Conservation (phyloP, 2,797 vertebrate species). For the Gymnodraco acuticeps region DNA sequence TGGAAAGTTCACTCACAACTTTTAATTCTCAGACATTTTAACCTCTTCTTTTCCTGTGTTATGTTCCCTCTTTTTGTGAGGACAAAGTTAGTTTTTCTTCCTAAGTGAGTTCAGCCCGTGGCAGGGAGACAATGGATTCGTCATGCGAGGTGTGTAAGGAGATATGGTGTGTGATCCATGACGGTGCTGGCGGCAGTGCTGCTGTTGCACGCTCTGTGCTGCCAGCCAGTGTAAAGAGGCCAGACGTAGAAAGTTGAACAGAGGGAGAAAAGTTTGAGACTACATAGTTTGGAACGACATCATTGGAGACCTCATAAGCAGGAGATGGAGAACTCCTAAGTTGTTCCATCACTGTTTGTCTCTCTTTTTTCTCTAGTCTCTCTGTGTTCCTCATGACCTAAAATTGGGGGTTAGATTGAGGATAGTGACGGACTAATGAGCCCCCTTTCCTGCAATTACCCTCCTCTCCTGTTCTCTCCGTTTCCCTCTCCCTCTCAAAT, state of each 20-base stretch:
- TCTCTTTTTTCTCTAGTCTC: slow-evolving; percentile 21
- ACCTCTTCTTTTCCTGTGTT: slow-evolving; percentile 16
- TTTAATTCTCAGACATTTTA: slow-evolving; percentile 14
- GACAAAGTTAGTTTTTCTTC: slow-evolving; percentile 51
- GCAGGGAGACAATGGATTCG: slow-evolving; percentile 61
- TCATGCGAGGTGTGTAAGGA: slow-evolving; percentile 74
- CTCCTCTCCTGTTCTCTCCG: slow-evolving; percentile 51
- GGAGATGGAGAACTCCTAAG: slow-evolving; percentile 47
- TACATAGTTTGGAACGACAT: slow-evolving; percentile 44
- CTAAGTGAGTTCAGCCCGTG: slow-evolving; percentile 58
- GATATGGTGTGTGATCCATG: slow-evolving; percentile 75
- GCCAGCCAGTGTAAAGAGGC: slow-evolving; percentile 61
- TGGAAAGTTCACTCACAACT: slow-evolving; percentile 25
- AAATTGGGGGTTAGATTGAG: slow-evolving; percentile 77
- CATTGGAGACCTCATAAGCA: slow-evolving; percentile 36
- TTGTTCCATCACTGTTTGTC: slow-evolving; percentile 46
- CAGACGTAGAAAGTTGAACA: slow-evolving; percentile 65
- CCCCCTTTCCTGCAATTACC: slow-evolving; percentile 81
- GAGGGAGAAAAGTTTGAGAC: slow-evolving; percentile 33
- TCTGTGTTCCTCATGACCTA: slow-evolving; percentile 60
- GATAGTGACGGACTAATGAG: slow-evolving; percentile 80
- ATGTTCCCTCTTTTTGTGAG: neutral
- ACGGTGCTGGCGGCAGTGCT: slow-evolving; percentile 50
- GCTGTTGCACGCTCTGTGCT: slow-evolving; percentile 32
- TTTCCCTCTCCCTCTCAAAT: slow-evolving; percentile 53